Percentiles rank a stretch among this genome's conserved stretches.
phyloP scores from a whole-genome alignment of 2,113 vertebrate genomes.

The Cottus gobio region DNA sequence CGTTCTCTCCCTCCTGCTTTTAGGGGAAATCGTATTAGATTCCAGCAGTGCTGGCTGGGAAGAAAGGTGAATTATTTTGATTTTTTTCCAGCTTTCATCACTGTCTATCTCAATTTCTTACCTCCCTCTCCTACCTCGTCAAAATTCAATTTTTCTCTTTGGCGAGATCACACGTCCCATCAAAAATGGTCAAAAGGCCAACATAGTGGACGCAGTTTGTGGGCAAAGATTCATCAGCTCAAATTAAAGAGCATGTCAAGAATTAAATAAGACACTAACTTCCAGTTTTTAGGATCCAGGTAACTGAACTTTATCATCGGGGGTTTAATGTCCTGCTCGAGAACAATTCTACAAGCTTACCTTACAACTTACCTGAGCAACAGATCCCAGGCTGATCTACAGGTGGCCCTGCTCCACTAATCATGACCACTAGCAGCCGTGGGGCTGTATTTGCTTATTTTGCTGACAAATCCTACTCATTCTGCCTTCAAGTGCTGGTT shows the following conservation, averaged over 20 bases:
- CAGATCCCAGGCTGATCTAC: background rate
- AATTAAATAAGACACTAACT: background rate
- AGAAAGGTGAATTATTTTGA: constrained; percentile 31
- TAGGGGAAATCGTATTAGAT: constrained; percentile 59
- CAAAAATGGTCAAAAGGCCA: background rate
- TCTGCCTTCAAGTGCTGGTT: background rate
- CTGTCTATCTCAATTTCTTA: background rate
- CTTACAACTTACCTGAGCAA: background rate
- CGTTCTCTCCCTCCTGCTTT: constrained; percentile 49
- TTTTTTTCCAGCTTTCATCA: constrained; percentile 2
- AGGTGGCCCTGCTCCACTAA: background rate
- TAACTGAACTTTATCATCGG: background rate
- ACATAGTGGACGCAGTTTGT: background rate
- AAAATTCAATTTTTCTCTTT: constrained; percentile 9
- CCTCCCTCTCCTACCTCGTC: background rate
- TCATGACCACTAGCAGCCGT: background rate
- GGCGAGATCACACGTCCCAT: constrained; percentile 18
- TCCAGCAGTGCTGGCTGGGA: constrained; percentile 44
- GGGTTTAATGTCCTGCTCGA: background rate
- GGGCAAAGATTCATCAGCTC: constrained; percentile 10
- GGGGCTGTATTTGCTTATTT: background rate
- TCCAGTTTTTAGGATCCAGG: background rate
- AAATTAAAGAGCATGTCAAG: background rate
- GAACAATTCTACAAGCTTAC: background rate
- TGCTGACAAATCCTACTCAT: background rate